These are phyloP conservation scores for Apis mellifera DNA, from an alignment of 1,140 invertebrate genomes.

Conservation along the genomic window DNA sequence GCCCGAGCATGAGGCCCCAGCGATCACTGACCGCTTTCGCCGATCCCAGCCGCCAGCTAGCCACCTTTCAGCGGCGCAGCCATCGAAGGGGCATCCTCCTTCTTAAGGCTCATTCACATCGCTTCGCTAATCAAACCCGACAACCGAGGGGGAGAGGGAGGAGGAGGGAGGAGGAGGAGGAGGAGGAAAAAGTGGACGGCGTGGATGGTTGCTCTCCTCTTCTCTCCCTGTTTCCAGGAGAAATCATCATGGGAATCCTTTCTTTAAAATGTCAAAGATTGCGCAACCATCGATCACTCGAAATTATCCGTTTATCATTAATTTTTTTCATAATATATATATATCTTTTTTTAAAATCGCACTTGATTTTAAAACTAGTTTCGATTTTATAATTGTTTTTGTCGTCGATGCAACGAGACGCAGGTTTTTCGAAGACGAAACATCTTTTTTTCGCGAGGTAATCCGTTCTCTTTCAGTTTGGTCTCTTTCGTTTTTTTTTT, in stretches of 20 bases:
- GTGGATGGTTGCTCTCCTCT: slow-evolving; percentile 8
- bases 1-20: slow-evolving; percentile 61
- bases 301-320: too few species aligned
- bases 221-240: slow-evolving; percentile 8
- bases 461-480: not conserved
- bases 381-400: too few species aligned
- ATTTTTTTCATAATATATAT: too few species aligned
- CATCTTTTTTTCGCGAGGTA: too few species aligned
- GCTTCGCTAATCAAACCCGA: slow-evolving; percentile 67
- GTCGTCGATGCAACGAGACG: too few species aligned
- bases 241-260: slow-evolving; percentile 58
- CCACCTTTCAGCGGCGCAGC: slow-evolving; percentile 68
- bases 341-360: too few species aligned
- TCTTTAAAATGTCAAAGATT: slow-evolving; percentile 22
- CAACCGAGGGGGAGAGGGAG: slow-evolving; percentile 12
- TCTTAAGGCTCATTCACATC: slow-evolving; percentile 68
- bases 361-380: too few species aligned
- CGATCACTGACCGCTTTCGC: slow-evolving; percentile 70
- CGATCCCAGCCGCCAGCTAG: slow-evolving; percentile 68
- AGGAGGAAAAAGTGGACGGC: slow-evolving; percentile 16
- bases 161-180: too few species aligned
- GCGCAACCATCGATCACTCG: slow-evolving; percentile 1
- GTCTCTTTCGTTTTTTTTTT: not conserved
- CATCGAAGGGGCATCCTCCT: slow-evolving; percentile 64
- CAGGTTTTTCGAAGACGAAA: too few species aligned